phyloP scores from a whole-genome alignment of 2,797 vertebrate genomes.

The Jordanella pulchra region DNA sequence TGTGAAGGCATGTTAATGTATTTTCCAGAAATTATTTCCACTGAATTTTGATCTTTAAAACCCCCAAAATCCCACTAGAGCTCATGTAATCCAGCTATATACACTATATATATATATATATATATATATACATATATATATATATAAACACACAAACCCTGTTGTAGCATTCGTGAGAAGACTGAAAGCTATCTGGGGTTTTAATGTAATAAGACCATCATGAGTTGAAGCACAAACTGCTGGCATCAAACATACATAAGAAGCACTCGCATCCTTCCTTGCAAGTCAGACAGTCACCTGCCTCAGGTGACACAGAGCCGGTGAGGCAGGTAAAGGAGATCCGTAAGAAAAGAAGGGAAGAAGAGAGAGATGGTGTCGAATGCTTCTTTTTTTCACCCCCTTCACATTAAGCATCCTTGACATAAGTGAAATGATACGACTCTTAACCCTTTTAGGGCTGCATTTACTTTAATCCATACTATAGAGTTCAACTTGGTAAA shows the following conservation, averaged over 20 bases:
- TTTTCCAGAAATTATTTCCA: neutral
- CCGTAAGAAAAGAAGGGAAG: constrained; percentile 66
- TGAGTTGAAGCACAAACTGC: constrained; percentile 57
- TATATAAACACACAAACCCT: constrained; percentile 18
- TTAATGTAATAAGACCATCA: constrained; percentile 43
- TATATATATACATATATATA: no score
- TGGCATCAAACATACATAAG: constrained; percentile 34
- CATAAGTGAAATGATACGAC: constrained; percentile 65
- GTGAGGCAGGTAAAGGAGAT: constrained; percentile 67
- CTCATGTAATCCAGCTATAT: no score
- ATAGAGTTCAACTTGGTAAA: constrained; percentile 35
- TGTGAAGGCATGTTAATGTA: neutral
- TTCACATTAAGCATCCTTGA: constrained; percentile 69
- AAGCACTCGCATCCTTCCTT: constrained; percentile 34
- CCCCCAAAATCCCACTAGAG: no score
- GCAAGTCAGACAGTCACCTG: constrained; percentile 54
- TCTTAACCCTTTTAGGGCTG: constrained; percentile 58
- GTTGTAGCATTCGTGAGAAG: constrained; percentile 17
- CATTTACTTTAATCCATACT: constrained; percentile 55
- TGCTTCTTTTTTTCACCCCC: constrained; percentile 64
- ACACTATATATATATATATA: no score
- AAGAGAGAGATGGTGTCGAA: constrained; percentile 68
- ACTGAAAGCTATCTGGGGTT: constrained; percentile 38
- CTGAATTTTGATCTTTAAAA: neutral
- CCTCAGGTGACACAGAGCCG: constrained; percentile 58